Base-by-base conservation (phyloP, 2,888 invertebrate genomes). In the Ecliptopera silaceata region DNA sequence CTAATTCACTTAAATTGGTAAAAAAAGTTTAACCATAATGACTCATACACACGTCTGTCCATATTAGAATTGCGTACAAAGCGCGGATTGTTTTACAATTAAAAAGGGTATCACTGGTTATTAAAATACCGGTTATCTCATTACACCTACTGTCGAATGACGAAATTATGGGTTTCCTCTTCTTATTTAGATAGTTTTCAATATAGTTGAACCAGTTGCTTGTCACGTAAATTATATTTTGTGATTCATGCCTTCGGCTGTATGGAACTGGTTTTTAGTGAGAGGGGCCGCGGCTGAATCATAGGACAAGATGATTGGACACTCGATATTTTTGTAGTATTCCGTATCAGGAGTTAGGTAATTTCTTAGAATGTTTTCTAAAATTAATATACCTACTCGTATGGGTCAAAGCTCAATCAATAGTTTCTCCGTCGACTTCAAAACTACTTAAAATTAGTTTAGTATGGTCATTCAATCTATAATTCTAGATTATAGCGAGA, bases 1-100 rank as follows among this genome's bases (percentile, higher is more conserved):
- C 36, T 36, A 36, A 36, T 79, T 74, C 70, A 67, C 68, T 75
- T 78, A 82, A 82, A 84, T 84, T 85, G 77, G 77, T 78, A 67
- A 73, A 69, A 75, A 72, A 63, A 67, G 65, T 44, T 31, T n/a
- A 67, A 62, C 72, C 15, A 15, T 15, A 15, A 15, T 84, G 86
- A 86, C 69, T 85, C 86, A 86, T 68, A 54, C 65, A 34, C 13
- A 34, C 12, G 36, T 36, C 15, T 3, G 15, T 36, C 15, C 15
- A 15, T 15, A 34, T 13, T 34, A 12, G 12, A 36, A 12, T 12
- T 36, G 36, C 10, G 12, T 79, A 70, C 73, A 69, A 73, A 71
- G 71, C 67, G 68, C 59, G 56, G 61, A 61, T 56, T 66, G 72
- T 66, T 64, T 80, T 78, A 77, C 72, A 52, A 61, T 61, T 56